Conservation (phyloP, 2,888 invertebrate species). For the Cinara cedri region DNA sequence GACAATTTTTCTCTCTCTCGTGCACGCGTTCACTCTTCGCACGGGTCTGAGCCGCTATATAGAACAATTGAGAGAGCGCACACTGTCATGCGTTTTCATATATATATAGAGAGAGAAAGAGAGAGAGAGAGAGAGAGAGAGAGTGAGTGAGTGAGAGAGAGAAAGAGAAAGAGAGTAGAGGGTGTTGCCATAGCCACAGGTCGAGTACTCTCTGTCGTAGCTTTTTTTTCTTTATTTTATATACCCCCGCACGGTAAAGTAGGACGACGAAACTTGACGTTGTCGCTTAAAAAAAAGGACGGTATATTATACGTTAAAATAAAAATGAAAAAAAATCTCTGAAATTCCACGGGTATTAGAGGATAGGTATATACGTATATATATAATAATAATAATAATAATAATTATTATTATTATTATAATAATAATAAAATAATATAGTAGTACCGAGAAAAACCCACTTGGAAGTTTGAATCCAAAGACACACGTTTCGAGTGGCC, state of each 20-base stretch:
- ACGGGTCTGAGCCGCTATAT: background rate
- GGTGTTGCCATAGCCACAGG: constrained; percentile 57
- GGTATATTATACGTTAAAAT: background rate
- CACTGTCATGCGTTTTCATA: background rate
- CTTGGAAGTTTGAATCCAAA: constrained; percentile 45
- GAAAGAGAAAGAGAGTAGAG: no score
- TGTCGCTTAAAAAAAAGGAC: constrained; percentile 32
- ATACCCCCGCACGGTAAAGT: background rate
- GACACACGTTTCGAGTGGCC: constrained; percentile 49
- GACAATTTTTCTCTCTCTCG: constrained; percentile 27
- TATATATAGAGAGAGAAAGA: no score
- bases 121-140: no score
- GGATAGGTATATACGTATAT: background rate
- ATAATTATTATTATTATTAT: no score
- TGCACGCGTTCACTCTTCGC: constrained; percentile 8
- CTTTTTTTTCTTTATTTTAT: constrained; percentile 13
- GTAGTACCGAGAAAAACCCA: constrained; percentile 31
- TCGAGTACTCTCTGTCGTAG: constrained; percentile 54
- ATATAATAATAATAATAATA: no score
- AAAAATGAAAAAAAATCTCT: constrained; percentile 40
- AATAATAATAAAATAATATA: no score
- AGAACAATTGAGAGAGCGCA: constrained; percentile 37
- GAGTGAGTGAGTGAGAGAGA: no score
- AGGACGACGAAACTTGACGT: constrained; percentile 38
- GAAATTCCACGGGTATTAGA: constrained; percentile 50